Base-by-base conservation (phyloP, 2,888 invertebrate genomes). In the Orthonevra nobilis region DNA sequence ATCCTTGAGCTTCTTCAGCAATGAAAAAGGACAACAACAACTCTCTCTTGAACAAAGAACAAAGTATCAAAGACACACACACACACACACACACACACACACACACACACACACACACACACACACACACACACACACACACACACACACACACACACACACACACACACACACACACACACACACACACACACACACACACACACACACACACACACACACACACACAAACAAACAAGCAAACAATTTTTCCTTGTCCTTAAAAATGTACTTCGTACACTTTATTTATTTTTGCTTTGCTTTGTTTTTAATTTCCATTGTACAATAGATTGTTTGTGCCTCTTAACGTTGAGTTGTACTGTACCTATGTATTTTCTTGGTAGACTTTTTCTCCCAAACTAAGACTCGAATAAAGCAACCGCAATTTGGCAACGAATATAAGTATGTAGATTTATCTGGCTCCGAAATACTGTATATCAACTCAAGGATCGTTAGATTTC, bases 351-450 rank as follows among this genome's bases (percentile, higher is more conserved):
- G 30, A 54, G 54, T 15, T 58, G 64, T 64, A 72, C n/a, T n/a
- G n/a, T n/a, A n/a, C n/a, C n/a, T n/a, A n/a, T n/a, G 46, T 56
- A 63, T 40, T 58, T 48, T 58, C 40, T 50, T 5, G 20, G 40
- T 50, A 56, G 72, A 56, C 56, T 72, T 50, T 23, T 58, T 63
- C 42, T 34, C 50, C 58, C 52, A 54, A 32, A 54, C 40, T 48
- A 69, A 63, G 48, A 69, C 32, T 56, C 20, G 40, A 23, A 23
- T 46, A 44, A 69, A 61, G 58, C 36, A 56, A 75, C 61, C 69
- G 20, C 54, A 54, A 75, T 69, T 75, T 69, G 75, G 63, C 75
- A 69, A 63, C 69, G 69, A n/a, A n/a, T n/a, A n/a, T n/a, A n/a
- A n/a, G 69, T 50, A 75, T 48, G 30, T 63, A 69, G 61, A 61